A percentile compares a stretch with the other conserved stretches of the same genome.
These are phyloP conservation scores for Pseudolycoriella hygida DNA, from an alignment of 2,888 invertebrate species.

Conservation along the genomic window DNA sequence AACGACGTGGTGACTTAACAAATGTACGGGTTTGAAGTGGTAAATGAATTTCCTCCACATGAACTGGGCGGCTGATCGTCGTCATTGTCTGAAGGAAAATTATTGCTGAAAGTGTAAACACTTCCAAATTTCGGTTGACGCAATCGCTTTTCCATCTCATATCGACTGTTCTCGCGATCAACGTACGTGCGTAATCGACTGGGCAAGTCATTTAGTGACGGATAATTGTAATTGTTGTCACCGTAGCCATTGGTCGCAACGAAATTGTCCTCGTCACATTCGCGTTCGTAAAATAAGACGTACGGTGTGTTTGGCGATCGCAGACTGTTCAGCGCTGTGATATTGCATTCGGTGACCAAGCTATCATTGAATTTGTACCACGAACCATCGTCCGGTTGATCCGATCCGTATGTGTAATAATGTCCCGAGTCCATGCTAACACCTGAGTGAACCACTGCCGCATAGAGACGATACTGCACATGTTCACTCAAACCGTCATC, in stretches of 20 bases:
- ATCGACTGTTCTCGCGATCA: constrained; percentile 22
- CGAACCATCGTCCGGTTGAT: constrained; percentile 30
- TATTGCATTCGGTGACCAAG: constrained; percentile 41
- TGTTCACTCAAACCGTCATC: constrained; percentile 16
- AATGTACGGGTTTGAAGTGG: constrained; percentile 3
- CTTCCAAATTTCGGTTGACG: constrained; percentile 9
- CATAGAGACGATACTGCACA: constrained; percentile 53
- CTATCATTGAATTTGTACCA: constrained; percentile 77
- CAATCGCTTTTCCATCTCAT: constrained; percentile 20
- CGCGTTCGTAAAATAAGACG: constrained; percentile 54
- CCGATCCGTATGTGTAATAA: constrained; percentile 68
- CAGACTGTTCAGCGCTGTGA: constrained; percentile 41
- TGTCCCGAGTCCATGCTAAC: constrained; percentile 71
- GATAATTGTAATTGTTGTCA: not conserved
- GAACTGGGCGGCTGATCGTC: constrained; percentile 21
- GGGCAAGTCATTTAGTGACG: constrained; percentile 17
- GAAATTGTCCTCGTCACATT: not conserved
- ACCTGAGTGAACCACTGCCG: constrained; percentile 72
- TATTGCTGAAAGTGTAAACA: constrained; percentile 1
- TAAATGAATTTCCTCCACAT: constrained; percentile 15
- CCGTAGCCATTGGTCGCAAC: not conserved
- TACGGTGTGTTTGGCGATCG: constrained; percentile 65
- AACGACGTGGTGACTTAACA: not conserved
- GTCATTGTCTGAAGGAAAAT: constrained; percentile 17
- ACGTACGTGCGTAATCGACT: constrained; percentile 22